Conservation (phyloP, 37 sponge, comb jelly and placozoan species). For the Eunapius fragilis region DNA sequence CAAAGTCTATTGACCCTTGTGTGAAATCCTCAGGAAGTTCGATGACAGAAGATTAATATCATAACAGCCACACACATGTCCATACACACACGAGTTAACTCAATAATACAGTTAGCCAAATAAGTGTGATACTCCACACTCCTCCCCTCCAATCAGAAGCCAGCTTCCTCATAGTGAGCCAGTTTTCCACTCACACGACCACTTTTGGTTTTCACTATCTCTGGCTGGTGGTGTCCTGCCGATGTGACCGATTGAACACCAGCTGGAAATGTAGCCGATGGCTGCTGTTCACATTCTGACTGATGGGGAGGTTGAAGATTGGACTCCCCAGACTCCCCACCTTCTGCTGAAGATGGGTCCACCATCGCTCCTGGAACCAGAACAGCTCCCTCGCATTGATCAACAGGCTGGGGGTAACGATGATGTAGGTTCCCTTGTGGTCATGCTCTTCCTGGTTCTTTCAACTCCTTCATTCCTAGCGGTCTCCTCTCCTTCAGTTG, state of each 20-base stretch:
- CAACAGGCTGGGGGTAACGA: not conserved
- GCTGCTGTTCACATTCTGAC: not conserved
- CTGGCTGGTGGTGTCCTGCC: not conserved
- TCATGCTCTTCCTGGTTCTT: no score
- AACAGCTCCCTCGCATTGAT: not conserved
- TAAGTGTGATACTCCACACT: not conserved
- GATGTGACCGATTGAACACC: not conserved
- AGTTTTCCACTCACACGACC: not conserved
- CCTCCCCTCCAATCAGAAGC: not conserved
- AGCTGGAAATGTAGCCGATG: not conserved
- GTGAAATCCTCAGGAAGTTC: no score
- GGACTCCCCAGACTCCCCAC: not conserved
- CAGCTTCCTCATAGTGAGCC: not conserved
- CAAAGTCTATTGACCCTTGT: no score
- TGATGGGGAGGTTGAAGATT: not conserved
- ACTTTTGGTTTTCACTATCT: not conserved
- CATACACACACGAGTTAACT: no score
- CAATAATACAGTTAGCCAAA: not conserved
- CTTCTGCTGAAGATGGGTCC: not conserved
- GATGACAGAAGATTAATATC: no score
- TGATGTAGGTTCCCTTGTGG: not conserved
- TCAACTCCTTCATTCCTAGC: not conserved
- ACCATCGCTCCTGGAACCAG: not conserved
- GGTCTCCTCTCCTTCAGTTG: not conserved
- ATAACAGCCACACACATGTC: no score